phyloP scores from a whole-genome alignment of 2,888 invertebrate genomes.

The Ochropleura plecta region DNA sequence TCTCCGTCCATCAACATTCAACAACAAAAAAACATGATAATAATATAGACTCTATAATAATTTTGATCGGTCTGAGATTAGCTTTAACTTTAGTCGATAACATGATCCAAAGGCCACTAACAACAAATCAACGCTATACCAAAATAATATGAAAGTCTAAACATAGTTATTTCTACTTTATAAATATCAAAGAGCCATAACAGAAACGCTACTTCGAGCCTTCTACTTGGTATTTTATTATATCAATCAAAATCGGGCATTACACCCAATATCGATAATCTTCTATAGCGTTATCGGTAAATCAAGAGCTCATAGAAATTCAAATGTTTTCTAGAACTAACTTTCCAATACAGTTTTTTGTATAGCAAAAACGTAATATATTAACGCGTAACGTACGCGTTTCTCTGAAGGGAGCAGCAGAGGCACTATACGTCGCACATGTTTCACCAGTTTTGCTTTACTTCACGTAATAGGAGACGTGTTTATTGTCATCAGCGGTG shows the following conservation, averaged over 20 bases:
- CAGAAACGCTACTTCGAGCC: conserved; percentile 9
- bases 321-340: conserved; percentile 34
- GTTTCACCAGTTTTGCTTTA: not conserved
- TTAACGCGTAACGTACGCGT: too few relatives aligned
- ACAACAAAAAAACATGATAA: too few relatives aligned
- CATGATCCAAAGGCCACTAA: not conserved
- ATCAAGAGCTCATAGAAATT: conserved; percentile 47
- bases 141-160: not conserved
- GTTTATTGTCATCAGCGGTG: too few relatives aligned
- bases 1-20: too few relatives aligned
- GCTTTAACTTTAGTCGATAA: not conserved
- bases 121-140: not conserved
- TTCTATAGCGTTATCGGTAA: conserved; percentile 32
- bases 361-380: not conserved
- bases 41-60: not conserved
- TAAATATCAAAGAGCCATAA: conserved; percentile 35
- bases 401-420: not conserved
- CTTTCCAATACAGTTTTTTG: conserved; percentile 4
- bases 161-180: not conserved
- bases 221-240: conserved; percentile 39
- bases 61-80: not conserved
- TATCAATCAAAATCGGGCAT: conserved; percentile 35
- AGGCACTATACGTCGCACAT: not conserved
- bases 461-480: too few relatives aligned
- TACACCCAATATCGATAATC: conserved; percentile 33